These are phyloP conservation scores for Diarsia brunnea DNA, from an alignment of 2,888 invertebrate genomes.

Conservation along the genomic window DNA sequence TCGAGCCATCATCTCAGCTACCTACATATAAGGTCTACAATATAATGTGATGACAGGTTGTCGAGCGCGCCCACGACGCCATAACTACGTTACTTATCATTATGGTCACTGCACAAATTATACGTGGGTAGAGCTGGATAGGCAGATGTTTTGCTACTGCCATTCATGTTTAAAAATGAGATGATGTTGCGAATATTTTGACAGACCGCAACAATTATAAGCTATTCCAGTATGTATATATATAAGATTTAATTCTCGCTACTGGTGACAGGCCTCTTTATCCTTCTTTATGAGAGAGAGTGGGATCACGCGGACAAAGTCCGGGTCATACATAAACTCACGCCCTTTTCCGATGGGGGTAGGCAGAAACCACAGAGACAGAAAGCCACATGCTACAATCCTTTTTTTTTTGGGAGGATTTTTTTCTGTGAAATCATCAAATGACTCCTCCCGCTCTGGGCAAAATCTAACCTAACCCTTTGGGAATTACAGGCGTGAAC, in stretches of 20 bases:
- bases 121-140: conserved; percentile 25
- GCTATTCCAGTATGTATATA: neutral
- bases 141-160: conserved; percentile 19
- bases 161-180: conserved; percentile 20
- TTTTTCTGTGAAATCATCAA: no score
- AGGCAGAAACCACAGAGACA: no score
- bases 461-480: no score
- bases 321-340: neutral
- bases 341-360: no score
- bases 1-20: conserved; percentile 4
- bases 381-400: no score
- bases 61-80: conserved; percentile 28
- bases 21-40: conserved; percentile 19
- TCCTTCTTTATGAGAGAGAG: neutral
- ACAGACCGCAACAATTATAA: neutral
- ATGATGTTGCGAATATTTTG: neutral
- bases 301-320: neutral
- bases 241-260: no score
- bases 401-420: no score
- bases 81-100: conserved; percentile 28
- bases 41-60: conserved; percentile 39
- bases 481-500: no score
- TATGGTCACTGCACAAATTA: conserved; percentile 32
- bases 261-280: neutral
- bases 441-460: no score